A percentile compares a stretch with the other conserved stretches of the same genome.
Evolutionary conservation across 2,113 vertebrate genomes (phyloP).

Genomic region (Campylomormyrus numenius): DNA sequence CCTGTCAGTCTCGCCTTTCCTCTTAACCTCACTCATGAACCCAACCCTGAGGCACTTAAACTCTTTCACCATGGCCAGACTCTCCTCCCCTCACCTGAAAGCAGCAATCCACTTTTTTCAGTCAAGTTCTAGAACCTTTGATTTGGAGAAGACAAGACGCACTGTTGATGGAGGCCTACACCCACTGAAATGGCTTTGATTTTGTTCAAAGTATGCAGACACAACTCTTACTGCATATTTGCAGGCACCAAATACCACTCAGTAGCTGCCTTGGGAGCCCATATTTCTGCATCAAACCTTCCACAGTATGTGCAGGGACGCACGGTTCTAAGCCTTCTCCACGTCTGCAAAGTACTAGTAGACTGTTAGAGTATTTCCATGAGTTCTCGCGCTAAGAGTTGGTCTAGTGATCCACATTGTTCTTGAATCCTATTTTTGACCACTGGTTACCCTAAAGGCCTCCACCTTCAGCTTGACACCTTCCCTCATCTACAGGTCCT

Average conservation of each 20-base stretch:
- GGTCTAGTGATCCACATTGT: background rate
- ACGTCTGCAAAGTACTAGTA: background rate
- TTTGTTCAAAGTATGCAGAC: background rate
- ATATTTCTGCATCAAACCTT: background rate
- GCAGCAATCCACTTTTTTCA: background rate
- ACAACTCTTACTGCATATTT: background rate
- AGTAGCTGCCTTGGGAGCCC: background rate
- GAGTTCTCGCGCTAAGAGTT: background rate
- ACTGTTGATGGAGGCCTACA: background rate
- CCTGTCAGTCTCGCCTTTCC: background rate
- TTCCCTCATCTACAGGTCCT: background rate
- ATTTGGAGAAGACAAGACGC: background rate
- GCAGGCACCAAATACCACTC: background rate
- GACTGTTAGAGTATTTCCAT: background rate
- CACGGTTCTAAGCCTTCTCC: background rate
- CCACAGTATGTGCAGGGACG: background rate
- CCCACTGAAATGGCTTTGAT: background rate
- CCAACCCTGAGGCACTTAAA: background rate
- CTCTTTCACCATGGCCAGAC: background rate
- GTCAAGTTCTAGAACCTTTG: background rate
- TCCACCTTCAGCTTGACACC: background rate
- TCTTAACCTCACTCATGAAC: background rate
- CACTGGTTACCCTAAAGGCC: background rate
- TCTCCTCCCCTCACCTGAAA: background rate
- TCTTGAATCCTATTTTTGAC: background rate